Evolutionary conservation across 2,888 invertebrate genomes (phyloP).

Genomic region (Drosophila sordidula): DNA sequence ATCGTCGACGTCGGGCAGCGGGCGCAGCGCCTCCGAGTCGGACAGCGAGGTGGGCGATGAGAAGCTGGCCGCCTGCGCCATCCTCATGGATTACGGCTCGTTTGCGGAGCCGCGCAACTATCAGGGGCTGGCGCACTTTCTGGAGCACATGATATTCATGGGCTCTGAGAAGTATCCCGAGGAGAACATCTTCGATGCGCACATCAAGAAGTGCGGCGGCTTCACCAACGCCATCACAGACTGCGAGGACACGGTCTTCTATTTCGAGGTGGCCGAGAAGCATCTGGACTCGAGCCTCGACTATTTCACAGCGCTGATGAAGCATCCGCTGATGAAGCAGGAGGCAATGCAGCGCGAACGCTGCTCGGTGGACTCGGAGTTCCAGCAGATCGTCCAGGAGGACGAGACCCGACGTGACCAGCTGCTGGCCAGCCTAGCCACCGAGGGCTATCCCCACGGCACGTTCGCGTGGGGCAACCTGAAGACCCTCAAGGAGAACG

Average conservation of each 20-base stretch:
- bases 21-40: constrained; percentile 28
- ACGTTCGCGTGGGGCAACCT: constrained; percentile 95
- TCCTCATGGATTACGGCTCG: constrained; percentile 91
- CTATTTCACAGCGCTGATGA: constrained; percentile 94
- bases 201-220: constrained; percentile 93
- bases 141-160: constrained; percentile 97
- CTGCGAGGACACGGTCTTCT: constrained; percentile 93
- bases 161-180: constrained; percentile 95
- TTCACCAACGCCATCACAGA: constrained; percentile 95
- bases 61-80: constrained; percentile 89
- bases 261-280: constrained; percentile 94
- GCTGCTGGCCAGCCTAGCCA: constrained; percentile 89
- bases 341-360: constrained; percentile 94
- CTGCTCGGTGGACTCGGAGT: constrained; percentile 95
- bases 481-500: constrained; percentile 89
- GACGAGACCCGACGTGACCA: constrained; percentile 92
- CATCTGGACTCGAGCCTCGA: constrained; percentile 91
- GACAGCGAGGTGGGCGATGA: constrained; percentile 76
- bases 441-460: constrained; percentile 88
- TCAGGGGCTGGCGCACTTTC: constrained; percentile 93
- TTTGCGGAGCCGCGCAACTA: constrained; percentile 93
- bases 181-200: constrained; percentile 94
- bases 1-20: constrained; percentile 48
- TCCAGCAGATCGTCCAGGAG: constrained; percentile 91
- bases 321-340: constrained; percentile 92